Evolutionary conservation across 2,113 vertebrate genomes (phyloP).

Genomic region (Pluvianellus socialis): DNA sequence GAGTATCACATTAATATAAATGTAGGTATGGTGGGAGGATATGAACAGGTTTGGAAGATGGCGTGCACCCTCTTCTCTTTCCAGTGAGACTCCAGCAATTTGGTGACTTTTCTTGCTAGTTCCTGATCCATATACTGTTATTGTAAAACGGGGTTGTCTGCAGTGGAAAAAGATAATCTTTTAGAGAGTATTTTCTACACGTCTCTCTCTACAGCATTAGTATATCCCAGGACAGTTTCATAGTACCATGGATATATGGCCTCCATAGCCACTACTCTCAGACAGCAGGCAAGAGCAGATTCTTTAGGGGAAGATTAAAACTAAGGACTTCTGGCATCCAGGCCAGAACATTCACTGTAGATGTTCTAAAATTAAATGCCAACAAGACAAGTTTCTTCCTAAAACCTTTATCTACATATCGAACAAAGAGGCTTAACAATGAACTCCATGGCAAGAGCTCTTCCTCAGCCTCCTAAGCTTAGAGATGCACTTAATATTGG

Average conservation of each 20-base stretch:
- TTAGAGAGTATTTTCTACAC: neutral
- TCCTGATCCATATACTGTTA: neutral
- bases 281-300: neutral
- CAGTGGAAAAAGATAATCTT: neutral
- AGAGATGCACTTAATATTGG: neutral
- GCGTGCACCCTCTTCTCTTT: neutral
- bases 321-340: neutral
- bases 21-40: neutral
- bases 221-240: neutral
- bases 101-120: neutral
- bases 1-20: neutral
- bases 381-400: neutral
- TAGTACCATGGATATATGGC: neutral
- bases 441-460: neutral
- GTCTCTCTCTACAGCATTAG: neutral
- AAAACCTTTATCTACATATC: neutral
- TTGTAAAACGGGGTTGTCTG: neutral
- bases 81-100: neutral
- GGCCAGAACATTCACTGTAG: neutral
- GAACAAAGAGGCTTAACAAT: neutral
- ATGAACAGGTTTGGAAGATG: neutral
- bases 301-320: neutral
- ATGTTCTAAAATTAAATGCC: neutral
- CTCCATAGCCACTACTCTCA: neutral
- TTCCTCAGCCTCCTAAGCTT: neutral